Base-by-base conservation (phyloP, 2,113 vertebrate species). In the Willisornis vidua region DNA sequence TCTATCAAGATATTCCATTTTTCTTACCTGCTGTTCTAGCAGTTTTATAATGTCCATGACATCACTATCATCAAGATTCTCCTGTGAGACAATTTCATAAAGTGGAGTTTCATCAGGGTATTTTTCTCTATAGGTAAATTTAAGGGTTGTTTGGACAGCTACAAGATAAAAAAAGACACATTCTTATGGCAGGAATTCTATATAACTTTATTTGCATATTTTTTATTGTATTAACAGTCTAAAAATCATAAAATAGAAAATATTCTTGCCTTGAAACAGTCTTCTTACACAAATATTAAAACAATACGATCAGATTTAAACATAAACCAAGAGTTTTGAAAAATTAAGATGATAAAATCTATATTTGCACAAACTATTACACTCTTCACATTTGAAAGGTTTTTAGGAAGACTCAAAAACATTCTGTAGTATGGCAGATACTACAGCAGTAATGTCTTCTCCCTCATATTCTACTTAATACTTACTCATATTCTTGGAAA, bases 81-180 rank as follows among this genome's bases (percentile, higher is more conserved):
- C 99, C 97, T 99, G 99, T 33, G 98, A 98, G 76, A 98, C 94
- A 89, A 99, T 97, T 97, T 99, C 99, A 98, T 98, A 99, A 49
- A 99, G 97, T 2, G 99, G 99, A 62, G 98, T 96, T 97, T 99
- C 99, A 85, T 99, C 99, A 16, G 99, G 99, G 66, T 99, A 99
- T 52, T 98, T 99, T 93, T 99, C 98, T 96, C 99, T 98, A 71
- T 99, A 99, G 13, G 99, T 99, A 97, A 99, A 99, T 97, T 99
- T 99, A 74, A 99, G 96, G 5, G 98, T 99, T 45, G 99, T 97
- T 96, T 99, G 98, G 54, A 99, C 98, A 91, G 97, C 99, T 99
- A 95, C 43, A 75, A 97, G n/a, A 98, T 12, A 94, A 97, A 92
- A 72, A 78, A 25, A 10, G 15, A 91, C 15, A 71, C 49, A 65